Evolutionary conservation across 1,140 invertebrate species (phyloP).

Genomic region (Teleogryllus occipitalis): DNA sequence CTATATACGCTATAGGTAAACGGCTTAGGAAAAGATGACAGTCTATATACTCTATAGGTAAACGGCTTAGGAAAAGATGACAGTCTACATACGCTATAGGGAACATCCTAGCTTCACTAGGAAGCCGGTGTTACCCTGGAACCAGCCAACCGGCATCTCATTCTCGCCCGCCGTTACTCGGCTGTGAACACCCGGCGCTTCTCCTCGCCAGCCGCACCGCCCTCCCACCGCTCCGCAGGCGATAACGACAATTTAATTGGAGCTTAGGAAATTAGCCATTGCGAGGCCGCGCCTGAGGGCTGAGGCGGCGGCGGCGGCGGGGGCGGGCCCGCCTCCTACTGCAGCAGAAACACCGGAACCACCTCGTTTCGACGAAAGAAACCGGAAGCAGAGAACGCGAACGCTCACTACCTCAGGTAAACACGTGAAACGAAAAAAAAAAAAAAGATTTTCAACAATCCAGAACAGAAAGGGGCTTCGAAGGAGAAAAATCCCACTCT

Average conservation of each 20-base stretch:
- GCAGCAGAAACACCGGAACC: neutral
- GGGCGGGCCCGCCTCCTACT: neutral
- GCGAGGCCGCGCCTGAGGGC: neutral
- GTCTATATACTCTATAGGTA: too few species aligned
- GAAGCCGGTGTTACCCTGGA: too few species aligned
- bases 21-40: too few species aligned
- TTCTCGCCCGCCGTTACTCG: too few species aligned
- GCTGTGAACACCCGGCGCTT: too few species aligned
- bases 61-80: too few species aligned
- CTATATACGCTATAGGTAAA: too few species aligned
- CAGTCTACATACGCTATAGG: too few species aligned
- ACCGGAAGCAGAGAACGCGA: neutral
- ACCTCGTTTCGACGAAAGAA: neutral
- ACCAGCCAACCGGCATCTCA: too few species aligned
- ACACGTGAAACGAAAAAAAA: neutral
- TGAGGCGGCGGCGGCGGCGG: neutral
- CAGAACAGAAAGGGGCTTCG: neutral
- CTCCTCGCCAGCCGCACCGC: neutral
- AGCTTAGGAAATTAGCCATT: constrained; percentile 12
- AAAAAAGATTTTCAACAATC: too few species aligned
- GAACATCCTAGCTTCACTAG: too few species aligned
- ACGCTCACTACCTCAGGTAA: neutral
- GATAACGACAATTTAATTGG: constrained; percentile 18
- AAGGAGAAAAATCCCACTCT: neutral
- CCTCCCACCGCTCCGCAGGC: neutral